Evolutionary conservation across 2,888 invertebrate species (phyloP), one percentile per base, ranked within the genome.

Genomic region (Tipula unca): DNA sequence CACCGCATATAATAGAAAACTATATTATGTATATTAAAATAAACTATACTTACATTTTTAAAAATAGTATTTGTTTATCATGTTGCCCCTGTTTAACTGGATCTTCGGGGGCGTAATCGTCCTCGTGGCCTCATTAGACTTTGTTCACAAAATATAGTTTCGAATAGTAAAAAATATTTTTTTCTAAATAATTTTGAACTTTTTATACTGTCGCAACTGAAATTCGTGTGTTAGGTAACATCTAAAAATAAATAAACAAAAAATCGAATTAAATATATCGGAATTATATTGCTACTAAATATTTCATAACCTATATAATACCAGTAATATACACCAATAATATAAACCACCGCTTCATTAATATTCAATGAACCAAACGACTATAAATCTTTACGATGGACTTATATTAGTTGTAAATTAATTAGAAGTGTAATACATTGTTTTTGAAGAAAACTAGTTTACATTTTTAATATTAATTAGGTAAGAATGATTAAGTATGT

Each of bases 41-140:
- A 69, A 25, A 69, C n/a, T 25, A 25, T 69, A 69, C 69, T 69
- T 69, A 69, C 69, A 25, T 10, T 69, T 69, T 69, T 69, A 69
- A 69, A 25, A 69, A 69, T 69, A 10, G 25, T 25, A 69, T 69
- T 69, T 69, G 17, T 48, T 17, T 25, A 69, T 69, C 69, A 69
- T 69, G 25, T 20, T 69, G 48, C 69, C 69, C 69, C 69, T 20
- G 10, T 69, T 25, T 69, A 10, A 69, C 25, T 69, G 25, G 25
- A 69, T 69, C 25, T 10, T 69, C 69, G 69, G 69, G 69, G 69
- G 69, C 69, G 69, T 69, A 69, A 69, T 69, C 69, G 69, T 69
- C 69, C 69, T 69, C 69, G 69, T 69, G 69, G 69, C 69, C 69
- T 69, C 69, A 69, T 69, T 69, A 69, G 69, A 69, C 10, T 69